Percentiles rank a stretch among this genome's conserved stretches.
Conservation (phyloP, 30 jellyfish, hydroid and myxozoan species). For the Cassiopea andromeda region DNA sequence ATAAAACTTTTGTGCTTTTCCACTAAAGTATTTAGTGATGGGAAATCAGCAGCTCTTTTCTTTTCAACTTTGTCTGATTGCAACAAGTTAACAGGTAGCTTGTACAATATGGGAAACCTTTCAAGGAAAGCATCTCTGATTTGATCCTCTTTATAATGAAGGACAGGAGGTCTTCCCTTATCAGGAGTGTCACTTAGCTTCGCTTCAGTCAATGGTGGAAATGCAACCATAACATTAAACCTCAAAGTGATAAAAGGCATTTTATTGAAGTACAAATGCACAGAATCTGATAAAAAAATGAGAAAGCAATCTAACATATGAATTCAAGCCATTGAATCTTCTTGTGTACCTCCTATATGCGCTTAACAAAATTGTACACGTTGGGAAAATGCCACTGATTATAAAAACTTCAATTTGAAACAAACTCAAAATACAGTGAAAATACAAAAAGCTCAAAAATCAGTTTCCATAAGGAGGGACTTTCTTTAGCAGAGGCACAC, state of each 20-base stretch:
- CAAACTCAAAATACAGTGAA: background rate
- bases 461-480: background rate
- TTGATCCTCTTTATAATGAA: conserved; percentile 42
- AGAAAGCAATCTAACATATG: background rate
- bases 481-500: background rate
- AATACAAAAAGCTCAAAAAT: background rate
- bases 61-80: background rate
- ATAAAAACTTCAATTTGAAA: background rate
- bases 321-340: background rate
- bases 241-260: background rate
- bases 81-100: conserved; percentile 23
- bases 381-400: background rate
- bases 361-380: background rate
- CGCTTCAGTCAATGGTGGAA: conserved; percentile 52
- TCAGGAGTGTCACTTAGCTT: conserved; percentile 39
- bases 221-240: conserved; percentile 66
- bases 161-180: conserved; percentile 62
- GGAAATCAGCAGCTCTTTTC: conserved; percentile 15
- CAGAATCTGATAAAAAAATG: background rate
- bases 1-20: conserved; percentile 21
- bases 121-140: conserved; percentile 31
- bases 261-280: background rate
- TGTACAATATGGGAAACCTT: conserved; percentile 44
- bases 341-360: background rate
- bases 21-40: conserved; percentile 33